Conservation (phyloP, 2,113 vertebrate genomes). For the Leptobrachium ailaonicum region DNA sequence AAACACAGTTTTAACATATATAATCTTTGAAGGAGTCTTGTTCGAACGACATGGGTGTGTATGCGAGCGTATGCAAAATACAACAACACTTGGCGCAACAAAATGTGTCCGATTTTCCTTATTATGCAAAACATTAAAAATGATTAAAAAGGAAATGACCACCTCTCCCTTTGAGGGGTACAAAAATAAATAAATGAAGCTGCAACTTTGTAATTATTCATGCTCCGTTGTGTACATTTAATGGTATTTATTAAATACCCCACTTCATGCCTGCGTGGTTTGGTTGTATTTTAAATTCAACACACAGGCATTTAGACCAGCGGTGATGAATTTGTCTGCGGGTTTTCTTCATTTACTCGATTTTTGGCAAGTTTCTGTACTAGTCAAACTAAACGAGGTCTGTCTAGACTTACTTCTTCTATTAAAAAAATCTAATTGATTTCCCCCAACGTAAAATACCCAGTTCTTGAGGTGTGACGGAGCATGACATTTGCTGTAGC, state of each 20-base stretch:
- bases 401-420: conserved; percentile 26
- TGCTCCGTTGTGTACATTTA: background rate
- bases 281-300: conserved; percentile 2
- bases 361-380: conserved; percentile 8
- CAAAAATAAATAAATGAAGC: no score
- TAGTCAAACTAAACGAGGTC: background rate
- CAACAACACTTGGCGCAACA: no score
- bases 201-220: background rate
- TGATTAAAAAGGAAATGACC: no score
- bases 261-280: background rate
- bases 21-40: no score
- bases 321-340: background rate
- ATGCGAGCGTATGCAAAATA: no score
- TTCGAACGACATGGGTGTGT: no score
- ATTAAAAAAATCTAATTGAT: conserved; percentile 34
- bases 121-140: no score
- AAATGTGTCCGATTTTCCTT: no score
- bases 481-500: conserved; percentile 23
- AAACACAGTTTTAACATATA: no score
- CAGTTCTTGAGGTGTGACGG: conserved; percentile 25
- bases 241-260: background rate
- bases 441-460: background rate
- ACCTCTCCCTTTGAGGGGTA: no score
- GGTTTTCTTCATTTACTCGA: background rate
- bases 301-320: background rate